Evolutionary conservation across 2,113 vertebrate genomes (phyloP).

Genomic region (Cyprinodon variegatus): DNA sequence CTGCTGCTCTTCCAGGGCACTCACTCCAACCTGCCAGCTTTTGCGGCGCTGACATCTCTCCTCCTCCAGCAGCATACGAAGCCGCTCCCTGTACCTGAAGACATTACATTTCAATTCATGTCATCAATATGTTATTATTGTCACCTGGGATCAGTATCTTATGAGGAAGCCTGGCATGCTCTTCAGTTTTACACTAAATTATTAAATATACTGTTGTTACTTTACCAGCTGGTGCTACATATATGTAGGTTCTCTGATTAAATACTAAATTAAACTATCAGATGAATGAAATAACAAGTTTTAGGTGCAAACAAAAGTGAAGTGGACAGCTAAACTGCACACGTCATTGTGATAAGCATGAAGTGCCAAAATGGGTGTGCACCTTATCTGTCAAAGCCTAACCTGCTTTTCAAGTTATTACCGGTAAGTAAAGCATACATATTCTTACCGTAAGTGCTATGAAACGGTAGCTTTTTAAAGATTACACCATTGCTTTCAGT

Average conservation of each 20-base stretch:
- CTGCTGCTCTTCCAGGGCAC: slow-evolving; percentile 62
- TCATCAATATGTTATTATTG: not conserved
- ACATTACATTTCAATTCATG: not conserved
- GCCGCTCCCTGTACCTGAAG: slow-evolving; percentile 64
- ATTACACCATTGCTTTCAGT: not conserved
- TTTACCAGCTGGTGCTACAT: not conserved
- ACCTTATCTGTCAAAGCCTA: not conserved
- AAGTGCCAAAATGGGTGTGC: not conserved
- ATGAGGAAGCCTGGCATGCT: not conserved
- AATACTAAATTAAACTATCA: not conserved
- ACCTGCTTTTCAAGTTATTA: slow-evolving; percentile 14
- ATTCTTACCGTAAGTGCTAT: not conserved
- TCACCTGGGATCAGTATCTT: not conserved
- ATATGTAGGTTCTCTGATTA: not conserved
- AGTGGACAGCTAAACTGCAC: too few species aligned
- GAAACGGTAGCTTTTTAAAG: too few species aligned
- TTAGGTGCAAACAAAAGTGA: not conserved
- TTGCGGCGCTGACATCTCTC: slow-evolving; percentile 54
- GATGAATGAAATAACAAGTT: not conserved
- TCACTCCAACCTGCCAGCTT: slow-evolving; percentile 60
- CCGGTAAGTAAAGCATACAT: not conserved
- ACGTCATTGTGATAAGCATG: not conserved
- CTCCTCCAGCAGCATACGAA: slow-evolving; percentile 60
- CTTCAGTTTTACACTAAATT: not conserved
- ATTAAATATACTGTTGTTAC: not conserved